Base-by-base conservation (phyloP, 2,113 vertebrate genomes). In the Marmota flaviventris region DNA sequence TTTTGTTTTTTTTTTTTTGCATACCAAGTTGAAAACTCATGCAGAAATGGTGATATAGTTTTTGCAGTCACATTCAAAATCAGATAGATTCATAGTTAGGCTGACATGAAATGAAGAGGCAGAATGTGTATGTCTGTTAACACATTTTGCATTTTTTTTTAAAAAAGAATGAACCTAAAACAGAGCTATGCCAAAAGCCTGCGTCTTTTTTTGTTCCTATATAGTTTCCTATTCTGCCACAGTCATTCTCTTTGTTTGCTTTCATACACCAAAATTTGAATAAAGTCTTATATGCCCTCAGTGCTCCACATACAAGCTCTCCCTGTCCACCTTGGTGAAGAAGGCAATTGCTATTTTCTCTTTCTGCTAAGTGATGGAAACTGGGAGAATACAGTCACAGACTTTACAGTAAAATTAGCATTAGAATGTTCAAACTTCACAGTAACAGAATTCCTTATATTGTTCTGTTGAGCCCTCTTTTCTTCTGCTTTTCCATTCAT, bases 391-490 rank as follows among this genome's bases (percentile, higher is more conserved):
- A 29, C 20, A 73, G 51, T 81, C 73, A 56, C 29, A 94, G 79
- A 48, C 24, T 89, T 89, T 39, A 29, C 58, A 76, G 58, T 92
- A 65, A 92, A 92, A 77, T 85, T 81, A 92, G 89, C 73, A 70
- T 79, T 92, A 85, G 67, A 94, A 89, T 85, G 27, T 81, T 89
- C 61, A 85, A 92, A 42, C 73, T 76, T 81, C 39, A 76, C 39
- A 27, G 58, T 89, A 45, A 61, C 42, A 67, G 51, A 95, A 84
- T 78, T 65, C 45, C 48, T 70, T 77, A 22, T 85, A 10, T 84
- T 48, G 16, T 85, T 94, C 48, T 25, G 17, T 24, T 85, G 77
- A 85, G 20, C 22, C 51, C 65, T 92, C 51, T 69, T 90, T 79
- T 63, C 48, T 92, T 85, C 45, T 94, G 83, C 37, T 91, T 78